phyloP scores from a whole-genome alignment of 2,888 invertebrate species.

The Ormyrus rosae region DNA sequence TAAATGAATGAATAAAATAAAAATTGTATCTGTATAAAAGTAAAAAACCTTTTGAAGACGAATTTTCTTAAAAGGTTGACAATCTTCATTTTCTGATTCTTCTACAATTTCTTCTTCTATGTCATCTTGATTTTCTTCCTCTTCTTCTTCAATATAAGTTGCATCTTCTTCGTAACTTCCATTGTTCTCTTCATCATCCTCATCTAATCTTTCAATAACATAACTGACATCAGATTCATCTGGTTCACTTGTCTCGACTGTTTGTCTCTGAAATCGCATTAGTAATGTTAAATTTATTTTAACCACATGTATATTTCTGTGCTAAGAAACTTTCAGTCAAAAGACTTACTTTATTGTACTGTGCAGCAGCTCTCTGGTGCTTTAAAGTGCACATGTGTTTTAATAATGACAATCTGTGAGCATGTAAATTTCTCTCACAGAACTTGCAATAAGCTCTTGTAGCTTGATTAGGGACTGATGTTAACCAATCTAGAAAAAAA shows the following conservation, averaged over 20 bases:
- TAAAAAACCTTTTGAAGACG: slow-evolving; percentile 23
- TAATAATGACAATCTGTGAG: slow-evolving; percentile 79
- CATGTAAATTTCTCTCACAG: slow-evolving; percentile 79
- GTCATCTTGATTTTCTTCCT: slow-evolving; percentile 59
- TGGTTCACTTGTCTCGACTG: not conserved
- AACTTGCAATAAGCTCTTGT: slow-evolving; percentile 79
- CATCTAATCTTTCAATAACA: slow-evolving; percentile 67
- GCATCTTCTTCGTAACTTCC: not conserved
- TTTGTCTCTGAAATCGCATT: slow-evolving; percentile 26
- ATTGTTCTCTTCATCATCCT: slow-evolving; percentile 47
- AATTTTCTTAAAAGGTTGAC: slow-evolving; percentile 52
- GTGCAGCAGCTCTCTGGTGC: slow-evolving; percentile 77
- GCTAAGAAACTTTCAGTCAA: too few species aligned
- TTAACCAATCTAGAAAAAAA: slow-evolving; percentile 77
- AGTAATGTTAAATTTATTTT: slow-evolving; percentile 12
- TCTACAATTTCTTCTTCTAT: slow-evolving; percentile 59
- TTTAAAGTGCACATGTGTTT: slow-evolving; percentile 80
- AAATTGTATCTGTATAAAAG: not conserved
- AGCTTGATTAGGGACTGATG: slow-evolving; percentile 77
- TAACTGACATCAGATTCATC: slow-evolving; percentile 66
- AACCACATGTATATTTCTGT: too few species aligned
- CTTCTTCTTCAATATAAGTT: slow-evolving; percentile 42
- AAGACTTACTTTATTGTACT: slow-evolving; percentile 37
- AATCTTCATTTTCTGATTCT: slow-evolving; percentile 51
- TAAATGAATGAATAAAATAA: slow-evolving; percentile 22